Base-by-base conservation (phyloP, 2,797 vertebrate species). In the Danio choprae region DNA sequence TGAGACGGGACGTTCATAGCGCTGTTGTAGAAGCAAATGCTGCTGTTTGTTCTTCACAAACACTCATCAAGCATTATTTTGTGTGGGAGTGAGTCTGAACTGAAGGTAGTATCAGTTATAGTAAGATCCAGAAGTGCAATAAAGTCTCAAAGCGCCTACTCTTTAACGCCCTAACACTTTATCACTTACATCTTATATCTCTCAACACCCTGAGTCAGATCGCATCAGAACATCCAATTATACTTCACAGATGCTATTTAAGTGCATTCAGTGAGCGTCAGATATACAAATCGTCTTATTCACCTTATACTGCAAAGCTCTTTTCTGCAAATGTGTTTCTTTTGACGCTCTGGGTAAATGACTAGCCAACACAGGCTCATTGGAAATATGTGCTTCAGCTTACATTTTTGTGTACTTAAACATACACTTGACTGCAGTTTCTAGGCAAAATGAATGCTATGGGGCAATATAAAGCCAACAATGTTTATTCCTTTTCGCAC, bases 121-220 rank as follows among this genome's bases (percentile, higher is more conserved):
- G 85, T 84, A 85, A 87, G 86, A 77, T 86, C 85, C 87, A 81
- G 64, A 58, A 91, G 89, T 72, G 85, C 86, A 91, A 87, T 88
- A 90, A 90, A 89, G 86, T 73, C 86, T 92, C 89, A 89, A 75
- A 86, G 87, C 90, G 87, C 89, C 92, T 89, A 91, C 92, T 89
- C 88, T 63, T 81, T 87, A 89, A 81, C 86, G 85, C 91, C 87
- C 89, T 90, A 87, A 91, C 92, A 89, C 87, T 60, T 81, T 88
- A 85, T 85, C 86, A 89, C 89, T 74, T 85, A 87, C 40, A 59
- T 72, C 80, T 70, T 79, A 6, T 41, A 40, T 20, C 20, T 48
- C 48, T 80, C 62, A 65, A 46, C 70, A 63, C 55, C 40, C 8
- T 10, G 13, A 78, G 83, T 85, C 29, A 29, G 29, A 29, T 29